A percentile compares a stretch with the other conserved stretches of the same genome.
Evolutionary conservation across 2,113 vertebrate species (phyloP).

Genomic region (Edolisoma coerulescens): DNA sequence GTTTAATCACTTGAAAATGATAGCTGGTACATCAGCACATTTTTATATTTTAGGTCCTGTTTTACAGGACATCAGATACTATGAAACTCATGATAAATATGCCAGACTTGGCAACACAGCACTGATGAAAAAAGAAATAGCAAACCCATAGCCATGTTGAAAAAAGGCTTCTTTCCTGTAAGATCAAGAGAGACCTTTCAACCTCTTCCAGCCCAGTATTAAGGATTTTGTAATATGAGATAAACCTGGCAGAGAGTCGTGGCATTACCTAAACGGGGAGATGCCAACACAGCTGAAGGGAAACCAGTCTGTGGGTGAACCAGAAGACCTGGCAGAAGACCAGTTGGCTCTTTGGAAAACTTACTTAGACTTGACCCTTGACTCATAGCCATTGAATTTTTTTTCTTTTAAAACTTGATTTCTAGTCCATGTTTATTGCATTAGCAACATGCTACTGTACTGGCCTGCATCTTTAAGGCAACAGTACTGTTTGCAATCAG

Average conservation of each 20-base stretch:
- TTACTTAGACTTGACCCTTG: neutral
- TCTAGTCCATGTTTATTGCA: neutral
- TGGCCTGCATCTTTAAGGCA: neutral
- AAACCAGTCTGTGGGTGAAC: neutral
- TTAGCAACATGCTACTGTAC: neutral
- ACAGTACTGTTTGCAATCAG: neutral
- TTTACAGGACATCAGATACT: neutral
- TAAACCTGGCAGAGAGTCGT: neutral
- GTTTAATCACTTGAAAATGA: neutral
- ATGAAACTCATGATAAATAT: neutral
- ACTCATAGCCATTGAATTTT: neutral
- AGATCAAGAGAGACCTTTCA: neutral
- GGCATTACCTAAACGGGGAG: neutral
- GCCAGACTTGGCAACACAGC: neutral
- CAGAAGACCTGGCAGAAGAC: conserved; percentile 1
- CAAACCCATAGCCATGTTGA: neutral
- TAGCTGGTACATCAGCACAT: neutral
- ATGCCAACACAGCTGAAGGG: neutral
- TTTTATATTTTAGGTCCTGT: neutral
- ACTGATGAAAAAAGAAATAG: neutral
- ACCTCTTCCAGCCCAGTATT: neutral
- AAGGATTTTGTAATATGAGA: conserved; percentile 1
- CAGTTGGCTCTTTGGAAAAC: neutral
- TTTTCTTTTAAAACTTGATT: conserved; percentile 14
- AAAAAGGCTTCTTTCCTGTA: neutral